Evolutionary conservation across 2,797 vertebrate genomes (phyloP), one percentile per base, ranked within the genome.

Genomic region (Coilia nasus): DNA sequence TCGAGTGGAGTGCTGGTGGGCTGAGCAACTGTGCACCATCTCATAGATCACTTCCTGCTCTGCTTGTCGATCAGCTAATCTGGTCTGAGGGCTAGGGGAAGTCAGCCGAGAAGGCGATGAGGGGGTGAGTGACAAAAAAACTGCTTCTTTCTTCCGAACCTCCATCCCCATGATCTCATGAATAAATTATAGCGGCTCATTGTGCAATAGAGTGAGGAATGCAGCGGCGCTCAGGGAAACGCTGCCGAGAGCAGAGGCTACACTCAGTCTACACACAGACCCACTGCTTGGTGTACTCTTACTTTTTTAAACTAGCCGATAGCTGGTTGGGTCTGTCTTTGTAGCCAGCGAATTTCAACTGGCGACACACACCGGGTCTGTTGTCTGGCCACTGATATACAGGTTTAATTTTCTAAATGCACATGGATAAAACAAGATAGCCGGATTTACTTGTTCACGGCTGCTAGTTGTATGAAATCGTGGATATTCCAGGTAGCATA

Each of bases 151-250:
- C 91, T 93, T 93, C 86, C 87, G 92, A 94, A 87, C 62, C 93
- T 92, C 91, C 88, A 91, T 91, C 92, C 91, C 92, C 94, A 93
- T 95, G 94, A 95, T 93, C 94, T 95, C 93, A 95, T 95, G 93
- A 94, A 95, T 95, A 95, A 93, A 94, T 95, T 95, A 94, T 89
- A 93, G 90, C 88, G 90, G 92, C 90, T 93, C 92, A 93, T 93
- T 94, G 94, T 94, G 94, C 93, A 95, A 94, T 91, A 92, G 90
- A 94, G 93, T 89, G 91, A 93, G 93, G 92, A 92, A 86, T 83
- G 91, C 90, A 78, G 90, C 90, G 90, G 89, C 89, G 91, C 88
- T 90, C 91, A 89, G 88, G 91, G 88, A 89, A 85, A 83, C 85
- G 89, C 88, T 78, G 84, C 83, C 85, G 62, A 83, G 88, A 86